Percentiles rank a stretch among this genome's conserved stretches.
phyloP scores from a whole-genome alignment of 2,113 vertebrate genomes.

The Rhizomys pruinosus region DNA sequence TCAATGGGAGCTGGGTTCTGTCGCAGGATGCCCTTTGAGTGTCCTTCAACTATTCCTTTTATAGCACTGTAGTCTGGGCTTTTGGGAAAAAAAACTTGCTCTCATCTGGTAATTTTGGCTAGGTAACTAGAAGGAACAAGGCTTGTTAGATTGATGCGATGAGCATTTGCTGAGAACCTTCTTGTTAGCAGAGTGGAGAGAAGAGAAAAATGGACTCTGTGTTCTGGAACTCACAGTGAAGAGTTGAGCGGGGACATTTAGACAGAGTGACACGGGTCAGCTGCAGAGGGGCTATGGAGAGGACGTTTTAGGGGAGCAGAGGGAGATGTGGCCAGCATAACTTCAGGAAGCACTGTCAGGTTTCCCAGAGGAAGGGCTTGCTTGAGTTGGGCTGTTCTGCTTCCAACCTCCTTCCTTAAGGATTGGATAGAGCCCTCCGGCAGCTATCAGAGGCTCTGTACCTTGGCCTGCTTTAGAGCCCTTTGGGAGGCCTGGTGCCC shows the following conservation, averaged over 20 bases:
- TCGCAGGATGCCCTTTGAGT: background rate
- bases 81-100: background rate
- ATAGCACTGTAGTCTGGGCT: background rate
- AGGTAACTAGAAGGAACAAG: background rate
- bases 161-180: background rate
- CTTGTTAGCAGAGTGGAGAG: background rate
- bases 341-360: background rate
- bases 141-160: background rate
- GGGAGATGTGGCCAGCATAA: background rate
- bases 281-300: background rate
- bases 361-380: background rate
- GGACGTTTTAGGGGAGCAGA: background rate
- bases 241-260: background rate
- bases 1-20: slow-evolving; percentile 25
- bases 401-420: background rate
- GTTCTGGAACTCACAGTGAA: background rate
- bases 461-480: background rate
- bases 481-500: background rate
- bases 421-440: background rate
- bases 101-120: background rate
- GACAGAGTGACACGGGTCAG: background rate
- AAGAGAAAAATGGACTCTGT: background rate
- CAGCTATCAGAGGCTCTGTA: background rate
- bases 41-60: background rate
- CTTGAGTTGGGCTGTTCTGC: background rate